phyloP scores from a whole-genome alignment of 2,113 vertebrate genomes.

The Benitochromis conjunctus region DNA sequence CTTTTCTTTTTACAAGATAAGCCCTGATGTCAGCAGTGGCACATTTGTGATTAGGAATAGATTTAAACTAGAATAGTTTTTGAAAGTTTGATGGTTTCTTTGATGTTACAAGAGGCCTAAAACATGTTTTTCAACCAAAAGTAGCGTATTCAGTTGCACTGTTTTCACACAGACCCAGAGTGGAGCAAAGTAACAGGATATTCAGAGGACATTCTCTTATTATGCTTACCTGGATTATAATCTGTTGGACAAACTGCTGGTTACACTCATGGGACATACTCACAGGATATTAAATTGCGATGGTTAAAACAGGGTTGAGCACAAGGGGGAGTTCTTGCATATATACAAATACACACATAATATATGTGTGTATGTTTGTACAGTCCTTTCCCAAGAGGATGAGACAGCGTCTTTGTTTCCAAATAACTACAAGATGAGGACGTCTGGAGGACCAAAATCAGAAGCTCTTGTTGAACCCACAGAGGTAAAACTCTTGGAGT shows the following conservation, averaged over 20 bases:
- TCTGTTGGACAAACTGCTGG: not conserved
- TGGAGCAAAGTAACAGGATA: not conserved
- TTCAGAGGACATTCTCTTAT: fast-evolving
- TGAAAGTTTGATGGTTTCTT: not conserved
- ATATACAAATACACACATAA: not conserved
- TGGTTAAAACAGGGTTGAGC: not conserved
- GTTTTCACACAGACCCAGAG: not conserved
- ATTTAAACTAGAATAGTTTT: not conserved
- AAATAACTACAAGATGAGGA: not conserved
- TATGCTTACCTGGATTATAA: not conserved
- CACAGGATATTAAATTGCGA: not conserved
- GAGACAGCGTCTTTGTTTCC: not conserved
- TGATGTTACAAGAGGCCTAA: not conserved
- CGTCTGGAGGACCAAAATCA: too few relatives aligned
- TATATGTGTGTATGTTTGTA: not conserved
- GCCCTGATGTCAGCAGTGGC: not conserved
- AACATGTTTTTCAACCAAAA: not conserved
- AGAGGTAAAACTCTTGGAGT: not conserved
- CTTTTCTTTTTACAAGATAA: not conserved
- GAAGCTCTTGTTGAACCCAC: not conserved
- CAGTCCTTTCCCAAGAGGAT: not conserved
- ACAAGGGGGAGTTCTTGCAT: not conserved
- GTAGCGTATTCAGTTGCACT: not conserved
- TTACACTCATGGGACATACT: not conserved
- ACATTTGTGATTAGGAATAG: not conserved